These are phyloP conservation scores for Orientallactaga sibirica DNA, from an alignment of 2,797 vertebrate genomes.

Conservation along the genomic window DNA sequence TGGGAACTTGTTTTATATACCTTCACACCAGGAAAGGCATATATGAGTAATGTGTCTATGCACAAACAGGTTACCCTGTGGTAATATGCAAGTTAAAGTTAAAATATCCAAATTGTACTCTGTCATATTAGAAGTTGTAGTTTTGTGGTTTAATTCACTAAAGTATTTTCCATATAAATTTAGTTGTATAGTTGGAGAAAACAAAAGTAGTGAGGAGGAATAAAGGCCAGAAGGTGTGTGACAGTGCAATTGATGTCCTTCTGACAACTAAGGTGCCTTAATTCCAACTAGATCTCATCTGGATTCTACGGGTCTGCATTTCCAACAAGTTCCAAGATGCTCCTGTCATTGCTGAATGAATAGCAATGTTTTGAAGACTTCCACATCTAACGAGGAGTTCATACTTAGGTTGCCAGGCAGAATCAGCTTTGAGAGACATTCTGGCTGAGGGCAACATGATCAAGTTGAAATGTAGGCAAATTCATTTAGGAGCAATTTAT, in stretches of 20 bases:
- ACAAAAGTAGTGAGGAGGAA: neutral
- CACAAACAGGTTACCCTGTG: neutral
- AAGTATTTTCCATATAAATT: constrained; percentile 1
- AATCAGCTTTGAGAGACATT: constrained; percentile 19
- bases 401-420: neutral
- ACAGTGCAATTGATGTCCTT: neutral
- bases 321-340: neutral
- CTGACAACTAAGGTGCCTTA: neutral
- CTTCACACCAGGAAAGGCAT: neutral
- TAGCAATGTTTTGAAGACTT: neutral
- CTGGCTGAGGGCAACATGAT: neutral
- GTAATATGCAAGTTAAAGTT: neutral
- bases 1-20: neutral
- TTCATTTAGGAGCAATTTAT: constrained; percentile 58
- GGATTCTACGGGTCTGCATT: neutral
- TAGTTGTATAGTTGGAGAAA: neutral
- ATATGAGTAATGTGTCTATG: neutral
- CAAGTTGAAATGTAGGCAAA: constrained; percentile 50
- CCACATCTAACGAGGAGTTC: constrained; percentile 6
- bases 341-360: neutral
- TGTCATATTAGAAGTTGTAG: neutral
- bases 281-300: neutral
- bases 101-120: neutral
- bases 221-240: neutral
- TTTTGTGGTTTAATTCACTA: neutral